Base-by-base conservation (phyloP, 1,140 invertebrate species). In the Diorhabda elongata region DNA sequence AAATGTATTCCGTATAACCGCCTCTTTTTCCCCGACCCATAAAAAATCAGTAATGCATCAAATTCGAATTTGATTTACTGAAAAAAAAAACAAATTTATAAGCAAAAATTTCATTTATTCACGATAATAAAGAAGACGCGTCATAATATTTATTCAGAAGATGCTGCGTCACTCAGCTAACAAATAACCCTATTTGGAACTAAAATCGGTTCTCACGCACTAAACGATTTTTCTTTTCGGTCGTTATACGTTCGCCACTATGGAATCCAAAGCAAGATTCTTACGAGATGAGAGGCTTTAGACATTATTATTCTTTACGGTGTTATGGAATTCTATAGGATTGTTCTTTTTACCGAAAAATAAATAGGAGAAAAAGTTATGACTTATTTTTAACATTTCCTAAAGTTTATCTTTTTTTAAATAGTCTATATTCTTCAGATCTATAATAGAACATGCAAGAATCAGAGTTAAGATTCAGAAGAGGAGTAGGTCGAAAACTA, bases 131-230 rank as follows among this genome's bases (percentile, higher is more conserved):
- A 52, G 47, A 52, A 52, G 47, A 8, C 47, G 47, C n/a, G 47
- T 52, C 47, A 52, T 52, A 52, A 52, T 52, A 52, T 52, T 52
- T 52, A 52, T 52, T 52, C 47, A 52, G n/a, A 52, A n/a, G 47
- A 52, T 52, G 47, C 47, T 2, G n/a, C n/a, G 47, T 52, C 47
- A n/a, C 47, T 52, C n/a, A 26, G 26, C 47, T 52, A 52, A 52
- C 47, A 52, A 52, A 52, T 52, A 52, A 52, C 47, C 47, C 47
- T 52, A 52, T 52, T 52, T 26, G 26, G 26, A 1, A 26, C 26
- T 26, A 26, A 26, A 26, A 26, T 52, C 47, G 47, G 47, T 52
- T 52, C 47, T 52, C 47, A 52, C 47, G 47, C 47, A 52, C 47
- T 52, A 52, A 52, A 6, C 47, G 47, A 52, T 52, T 52, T 52